phyloP scores from a whole-genome alignment of 2,888 invertebrate genomes.

The Limnephilus rhombicus region DNA sequence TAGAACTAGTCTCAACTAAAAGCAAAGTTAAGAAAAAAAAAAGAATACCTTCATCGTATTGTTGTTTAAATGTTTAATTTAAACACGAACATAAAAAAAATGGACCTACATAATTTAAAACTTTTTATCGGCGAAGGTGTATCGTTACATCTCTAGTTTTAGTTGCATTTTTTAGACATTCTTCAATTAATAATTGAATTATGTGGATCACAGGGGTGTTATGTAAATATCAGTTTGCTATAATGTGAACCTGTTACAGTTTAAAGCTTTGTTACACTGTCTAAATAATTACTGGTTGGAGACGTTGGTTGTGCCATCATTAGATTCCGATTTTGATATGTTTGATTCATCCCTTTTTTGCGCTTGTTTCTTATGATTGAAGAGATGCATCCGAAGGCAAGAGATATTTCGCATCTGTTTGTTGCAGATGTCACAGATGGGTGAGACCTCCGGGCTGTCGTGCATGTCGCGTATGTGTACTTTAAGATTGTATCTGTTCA shows the following conservation, averaged over 20 bases:
- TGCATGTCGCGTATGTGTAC: slow-evolving; percentile 86
- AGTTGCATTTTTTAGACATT: background rate
- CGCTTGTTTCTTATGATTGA: slow-evolving; percentile 81
- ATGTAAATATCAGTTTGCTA: background rate
- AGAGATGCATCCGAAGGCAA: slow-evolving; percentile 81
- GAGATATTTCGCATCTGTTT: slow-evolving; percentile 82
- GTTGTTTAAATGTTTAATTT: too few species aligned
- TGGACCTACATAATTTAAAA: too few species aligned
- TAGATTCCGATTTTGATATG: background rate
- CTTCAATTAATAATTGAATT: background rate
- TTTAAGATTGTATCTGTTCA: slow-evolving; percentile 84
- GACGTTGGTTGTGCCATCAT: background rate
- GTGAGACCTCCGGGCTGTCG: slow-evolving; percentile 81
- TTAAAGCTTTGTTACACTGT: background rate
- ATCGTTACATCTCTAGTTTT: too few species aligned
- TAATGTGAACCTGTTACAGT: background rate
- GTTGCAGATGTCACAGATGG: slow-evolving; percentile 84
- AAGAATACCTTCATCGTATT: too few species aligned
- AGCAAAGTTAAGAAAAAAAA: too few species aligned
- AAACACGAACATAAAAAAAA: too few species aligned
- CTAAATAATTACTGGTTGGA: background rate
- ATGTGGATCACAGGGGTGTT: background rate
- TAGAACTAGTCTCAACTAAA: too few species aligned
- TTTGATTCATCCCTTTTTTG: background rate
- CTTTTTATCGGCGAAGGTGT: too few species aligned